Percentiles rank a stretch among this genome's conserved stretches.
Conservation (phyloP, 2,113 vertebrate species). For the Formicarius rufipectus region DNA sequence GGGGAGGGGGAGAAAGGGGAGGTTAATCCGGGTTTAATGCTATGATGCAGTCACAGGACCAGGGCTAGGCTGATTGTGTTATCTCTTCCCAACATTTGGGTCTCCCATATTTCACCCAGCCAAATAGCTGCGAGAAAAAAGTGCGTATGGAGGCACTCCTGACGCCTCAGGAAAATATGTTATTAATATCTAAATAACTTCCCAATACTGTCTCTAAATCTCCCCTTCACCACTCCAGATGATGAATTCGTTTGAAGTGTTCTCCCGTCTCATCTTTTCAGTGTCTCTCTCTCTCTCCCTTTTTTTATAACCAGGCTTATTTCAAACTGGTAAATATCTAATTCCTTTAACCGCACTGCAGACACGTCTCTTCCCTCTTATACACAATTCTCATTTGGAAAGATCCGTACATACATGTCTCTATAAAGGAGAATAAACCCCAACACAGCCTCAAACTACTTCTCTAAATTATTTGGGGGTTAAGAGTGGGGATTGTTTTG, state of each 20-base stretch:
- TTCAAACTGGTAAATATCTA: constrained; percentile 89
- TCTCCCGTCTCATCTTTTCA: constrained; percentile 85
- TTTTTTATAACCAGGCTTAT: constrained; percentile 84
- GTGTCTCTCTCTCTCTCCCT: constrained; percentile 43
- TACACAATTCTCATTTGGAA: constrained; percentile 6
- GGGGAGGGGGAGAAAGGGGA: constrained; percentile 79
- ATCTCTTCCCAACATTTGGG: constrained; percentile 99
- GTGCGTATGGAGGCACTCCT: constrained; percentile 92
- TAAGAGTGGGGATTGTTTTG: not conserved
- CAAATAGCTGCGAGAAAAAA: constrained; percentile 94
- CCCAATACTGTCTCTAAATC: constrained; percentile 96
- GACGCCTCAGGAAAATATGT: constrained; percentile 97
- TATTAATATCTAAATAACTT: constrained; percentile 99
- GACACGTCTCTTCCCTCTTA: constrained; percentile 45
- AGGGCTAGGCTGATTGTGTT: constrained; percentile 92
- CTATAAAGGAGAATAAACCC: not conserved
- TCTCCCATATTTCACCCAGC: constrained; percentile 96
- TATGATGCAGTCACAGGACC: constrained; percentile 89
- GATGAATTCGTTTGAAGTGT: constrained; percentile 99
- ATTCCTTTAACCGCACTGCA: constrained; percentile 81
- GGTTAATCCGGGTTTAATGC: constrained; percentile 99
- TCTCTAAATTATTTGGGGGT: not conserved
- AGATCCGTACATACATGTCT: not conserved
- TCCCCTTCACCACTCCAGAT: constrained; percentile 90
- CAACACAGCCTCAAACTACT: not conserved